Evolutionary conservation across 2,888 invertebrate genomes (phyloP).

Genomic region (Ormia ochracea): DNA sequence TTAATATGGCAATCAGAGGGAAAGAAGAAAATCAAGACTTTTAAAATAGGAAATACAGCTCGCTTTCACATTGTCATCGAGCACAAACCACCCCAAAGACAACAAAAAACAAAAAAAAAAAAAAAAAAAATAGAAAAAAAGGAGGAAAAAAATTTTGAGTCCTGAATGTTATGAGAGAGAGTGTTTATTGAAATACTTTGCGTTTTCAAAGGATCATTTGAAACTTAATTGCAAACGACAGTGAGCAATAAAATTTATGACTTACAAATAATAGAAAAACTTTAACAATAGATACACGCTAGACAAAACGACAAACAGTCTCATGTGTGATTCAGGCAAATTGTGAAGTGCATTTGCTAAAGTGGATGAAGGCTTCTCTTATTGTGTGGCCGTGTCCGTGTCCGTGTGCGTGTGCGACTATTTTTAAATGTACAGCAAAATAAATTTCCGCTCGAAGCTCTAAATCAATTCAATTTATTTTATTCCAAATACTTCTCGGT

Average conservation of each 20-base stretch:
- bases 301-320: constrained; percentile 25
- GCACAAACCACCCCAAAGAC: constrained; percentile 3
- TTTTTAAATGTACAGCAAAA: constrained; percentile 13
- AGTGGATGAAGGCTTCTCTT: constrained; percentile 43
- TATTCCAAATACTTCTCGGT: constrained; percentile 28
- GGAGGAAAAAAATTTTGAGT: too few relatives aligned
- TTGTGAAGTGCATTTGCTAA: constrained; percentile 48
- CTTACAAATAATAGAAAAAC: constrained; percentile 75
- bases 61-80: constrained; percentile 2
- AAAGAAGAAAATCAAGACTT: not conserved
- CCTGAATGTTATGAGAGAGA: too few relatives aligned
- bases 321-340: constrained; percentile 24
- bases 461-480: constrained; percentile 57
- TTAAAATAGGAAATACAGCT: constrained; percentile 15
- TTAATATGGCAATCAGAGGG: constrained; percentile 21
- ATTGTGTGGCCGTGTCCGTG: not conserved
- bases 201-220: constrained; percentile 51
- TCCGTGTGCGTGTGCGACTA: not conserved
- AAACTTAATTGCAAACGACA: constrained; percentile 75
- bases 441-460: constrained; percentile 53
- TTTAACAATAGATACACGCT: constrained; percentile 61
- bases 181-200: constrained; percentile 16
- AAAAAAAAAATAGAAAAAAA: not conserved
- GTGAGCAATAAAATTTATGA: constrained; percentile 76
- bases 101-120: not conserved